Conservation (phyloP, 2,113 vertebrate genomes). For the Lates calcarifer region DNA sequence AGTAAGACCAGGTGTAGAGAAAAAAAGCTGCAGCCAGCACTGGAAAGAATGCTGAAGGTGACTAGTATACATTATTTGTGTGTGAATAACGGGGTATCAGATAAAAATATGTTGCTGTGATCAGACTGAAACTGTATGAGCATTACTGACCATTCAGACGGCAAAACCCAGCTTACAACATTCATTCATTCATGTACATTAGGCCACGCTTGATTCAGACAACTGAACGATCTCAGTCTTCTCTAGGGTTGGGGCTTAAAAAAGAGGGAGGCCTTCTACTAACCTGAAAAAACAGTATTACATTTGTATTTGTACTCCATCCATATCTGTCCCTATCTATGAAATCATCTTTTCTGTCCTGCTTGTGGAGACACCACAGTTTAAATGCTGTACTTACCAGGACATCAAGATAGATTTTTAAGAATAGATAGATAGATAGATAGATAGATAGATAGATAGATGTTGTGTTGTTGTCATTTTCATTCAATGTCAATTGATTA, state of each 20-base stretch:
- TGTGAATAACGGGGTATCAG: too few species aligned
- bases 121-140: neutral
- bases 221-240: neutral
- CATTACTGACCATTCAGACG: neutral
- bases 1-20: constrained; percentile 8
- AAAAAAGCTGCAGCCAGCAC: neutral
- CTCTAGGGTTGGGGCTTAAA: neutral
- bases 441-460: too few species aligned
- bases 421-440: too few species aligned
- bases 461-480: too few species aligned
- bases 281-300: too few species aligned
- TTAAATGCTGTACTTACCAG: neutral
- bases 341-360: neutral
- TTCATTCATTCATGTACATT: neutral
- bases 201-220: neutral
- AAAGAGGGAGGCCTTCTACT: neutral
- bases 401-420: too few species aligned
- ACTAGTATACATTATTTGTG: neutral
- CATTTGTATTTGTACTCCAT: neutral
- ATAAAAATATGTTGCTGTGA: neutral
- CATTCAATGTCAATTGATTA: too few species aligned
- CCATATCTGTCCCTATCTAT: neutral
- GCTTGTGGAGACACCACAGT: neutral
- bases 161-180: neutral
- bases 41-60: constrained; percentile 15